Evolutionary conservation across 37 sponge, comb jelly and placozoan species (phyloP).

Genomic region (Tethya wilhelma): DNA sequence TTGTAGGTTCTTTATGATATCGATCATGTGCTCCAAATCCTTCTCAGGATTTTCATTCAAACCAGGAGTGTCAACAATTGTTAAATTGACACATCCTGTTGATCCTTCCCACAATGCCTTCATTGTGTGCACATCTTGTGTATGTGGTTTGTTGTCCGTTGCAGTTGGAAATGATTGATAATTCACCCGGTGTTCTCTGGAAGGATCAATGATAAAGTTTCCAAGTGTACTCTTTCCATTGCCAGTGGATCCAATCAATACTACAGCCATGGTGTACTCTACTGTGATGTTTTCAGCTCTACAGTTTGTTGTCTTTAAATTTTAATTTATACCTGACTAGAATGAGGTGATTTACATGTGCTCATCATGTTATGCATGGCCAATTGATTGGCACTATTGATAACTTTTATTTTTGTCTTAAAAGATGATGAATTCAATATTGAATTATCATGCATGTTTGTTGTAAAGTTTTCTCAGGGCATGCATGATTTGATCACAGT

Average conservation of each 20-base stretch:
- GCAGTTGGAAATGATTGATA: conserved; percentile 33
- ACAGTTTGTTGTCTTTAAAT: no score
- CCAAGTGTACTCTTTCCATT: conserved; percentile 55
- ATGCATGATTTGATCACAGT: no score
- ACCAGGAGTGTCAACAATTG: conserved; percentile 56
- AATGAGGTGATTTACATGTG: no score
- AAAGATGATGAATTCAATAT: no score
- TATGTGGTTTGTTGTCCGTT: conserved; percentile 27
- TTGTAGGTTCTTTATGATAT: conserved; percentile 13
- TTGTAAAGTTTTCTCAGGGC: no score
- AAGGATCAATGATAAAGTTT: conserved; percentile 45
- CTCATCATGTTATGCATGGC: no score
- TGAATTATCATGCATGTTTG: no score
- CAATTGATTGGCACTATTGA: no score
- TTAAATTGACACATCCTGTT: neutral
- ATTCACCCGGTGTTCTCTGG: conserved; percentile 1
- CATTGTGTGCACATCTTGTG: conserved; percentile 11
- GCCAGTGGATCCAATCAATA: conserved; percentile 58
- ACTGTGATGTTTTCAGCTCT: no score
- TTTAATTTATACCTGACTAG: no score
- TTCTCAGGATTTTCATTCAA: conserved; percentile 26
- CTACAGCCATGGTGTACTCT: conserved; percentile 22
- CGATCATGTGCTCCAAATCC: conserved; percentile 42
- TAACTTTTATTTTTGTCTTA: no score
- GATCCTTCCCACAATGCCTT: neutral